These are phyloP conservation scores for mouse (Mus musculus) DNA, from an alignment of 2,113 vertebrate genomes.

Conservation along the genomic window DNA sequence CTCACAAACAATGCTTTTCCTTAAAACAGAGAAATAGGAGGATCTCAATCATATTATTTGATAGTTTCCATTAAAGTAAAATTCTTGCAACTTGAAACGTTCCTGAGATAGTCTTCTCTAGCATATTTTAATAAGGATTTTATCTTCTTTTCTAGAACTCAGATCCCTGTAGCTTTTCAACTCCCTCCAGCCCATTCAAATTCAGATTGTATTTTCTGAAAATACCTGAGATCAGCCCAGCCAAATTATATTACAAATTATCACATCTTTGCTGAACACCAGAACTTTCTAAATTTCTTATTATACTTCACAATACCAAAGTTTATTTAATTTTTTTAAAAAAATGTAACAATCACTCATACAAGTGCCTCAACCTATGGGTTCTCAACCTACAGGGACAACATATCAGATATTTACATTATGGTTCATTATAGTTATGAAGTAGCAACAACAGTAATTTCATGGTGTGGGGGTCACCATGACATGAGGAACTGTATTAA, in stretches of 20 bases:
- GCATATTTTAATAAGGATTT: constrained; percentile 32
- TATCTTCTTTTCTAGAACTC: constrained; percentile 24
- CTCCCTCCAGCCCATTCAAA: neutral
- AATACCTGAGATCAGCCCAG: constrained; percentile 7
- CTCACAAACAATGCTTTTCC: constrained; percentile 35
- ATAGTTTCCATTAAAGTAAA: constrained; percentile 52
- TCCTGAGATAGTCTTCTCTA: constrained; percentile 43
- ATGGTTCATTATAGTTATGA: too few species aligned
- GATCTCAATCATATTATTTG: neutral
- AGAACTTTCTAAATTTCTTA: constrained; percentile 42
- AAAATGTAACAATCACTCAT: neutral
- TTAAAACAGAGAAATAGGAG: neutral
- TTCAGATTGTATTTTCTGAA: constrained; percentile 33
- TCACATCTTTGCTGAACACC: constrained; percentile 12
- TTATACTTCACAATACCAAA: constrained; percentile 27
- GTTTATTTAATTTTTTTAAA: neutral
- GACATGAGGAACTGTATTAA: neutral
- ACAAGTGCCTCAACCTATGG: neutral
- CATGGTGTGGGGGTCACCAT: neutral
- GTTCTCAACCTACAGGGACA: too few species aligned
- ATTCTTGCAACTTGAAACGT: constrained; percentile 59
- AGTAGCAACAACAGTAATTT: neutral
- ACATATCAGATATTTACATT: too few species aligned
- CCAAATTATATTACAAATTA: constrained; percentile 46
- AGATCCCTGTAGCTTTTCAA: constrained; percentile 29